These are phyloP conservation scores for Acropternis orthonyx DNA, from an alignment of 2,797 vertebrate genomes.

Conservation along the genomic window DNA sequence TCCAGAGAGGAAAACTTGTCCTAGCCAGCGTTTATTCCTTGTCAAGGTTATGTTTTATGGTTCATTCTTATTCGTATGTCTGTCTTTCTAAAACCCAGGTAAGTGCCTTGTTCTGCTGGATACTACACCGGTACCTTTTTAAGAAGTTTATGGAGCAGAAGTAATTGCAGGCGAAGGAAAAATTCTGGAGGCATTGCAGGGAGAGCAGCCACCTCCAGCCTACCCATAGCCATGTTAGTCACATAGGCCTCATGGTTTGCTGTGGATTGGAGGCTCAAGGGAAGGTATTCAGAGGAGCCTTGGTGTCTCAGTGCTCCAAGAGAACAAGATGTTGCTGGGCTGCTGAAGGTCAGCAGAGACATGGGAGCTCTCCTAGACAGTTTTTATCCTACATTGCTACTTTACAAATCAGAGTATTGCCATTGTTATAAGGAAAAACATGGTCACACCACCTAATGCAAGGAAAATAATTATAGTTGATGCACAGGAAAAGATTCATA, in stretches of 20 bases:
- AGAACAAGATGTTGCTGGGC: not conserved
- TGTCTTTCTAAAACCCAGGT: not conserved
- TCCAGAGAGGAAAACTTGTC: not conserved
- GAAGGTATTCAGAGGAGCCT: not conserved
- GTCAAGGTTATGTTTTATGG: not conserved
- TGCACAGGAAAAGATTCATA: not conserved
- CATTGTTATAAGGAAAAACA: not conserved
- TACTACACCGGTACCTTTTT: not conserved
- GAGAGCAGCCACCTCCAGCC: not conserved
- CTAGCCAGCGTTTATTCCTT: not conserved
- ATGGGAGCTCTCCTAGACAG: not conserved
- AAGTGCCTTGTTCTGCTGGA: not conserved
- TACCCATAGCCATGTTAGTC: too few relatives aligned
- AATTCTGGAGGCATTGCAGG: not conserved
- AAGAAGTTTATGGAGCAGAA: not conserved
- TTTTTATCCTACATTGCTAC: not conserved
- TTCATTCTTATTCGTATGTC: not conserved
- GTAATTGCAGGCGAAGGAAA: not conserved
- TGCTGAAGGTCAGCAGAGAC: not conserved
- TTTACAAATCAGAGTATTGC: not conserved
- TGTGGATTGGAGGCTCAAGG: not conserved
- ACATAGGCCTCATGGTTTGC: fast-evolving
- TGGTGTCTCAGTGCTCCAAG: not conserved
- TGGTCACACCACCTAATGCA: fast-evolving
- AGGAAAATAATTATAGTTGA: not conserved